Base-by-base conservation (phyloP, 2,797 vertebrate genomes). In the Alouatta caraya region DNA sequence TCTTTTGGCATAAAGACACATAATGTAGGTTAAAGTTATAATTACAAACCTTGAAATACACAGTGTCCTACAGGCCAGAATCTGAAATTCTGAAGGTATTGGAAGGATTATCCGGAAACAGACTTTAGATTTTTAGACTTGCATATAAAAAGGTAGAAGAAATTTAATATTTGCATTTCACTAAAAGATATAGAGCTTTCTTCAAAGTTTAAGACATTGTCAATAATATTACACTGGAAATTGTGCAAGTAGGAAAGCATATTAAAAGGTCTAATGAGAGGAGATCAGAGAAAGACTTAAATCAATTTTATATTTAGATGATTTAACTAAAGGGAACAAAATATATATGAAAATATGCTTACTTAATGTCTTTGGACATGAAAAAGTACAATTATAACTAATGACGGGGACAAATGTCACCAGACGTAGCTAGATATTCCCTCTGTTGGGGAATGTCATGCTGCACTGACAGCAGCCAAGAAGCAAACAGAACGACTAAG, bases 121-220 rank as follows among this genome's bases (percentile, higher is more conserved):
- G 21, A 81, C 42, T 26, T 59, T 12, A 48, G 3, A n/a, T 91
- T 75, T 95, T 44, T 72, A 11, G 57, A 84, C 87, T 81, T 92
- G 2, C 37, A 48, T 84, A 39, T 93, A 4, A 44, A 89, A 95
- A 75, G 9, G 8, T 64, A 80, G 22, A 83, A 89, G 2, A 85
- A 91, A 88, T 59, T 46, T 61, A 61, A 75, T 52, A 80, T 24
- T 88, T 96, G 42, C 8, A 89, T 91, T 80, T 92, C 64, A 96
- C 19, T 81, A 39, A 82, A 87, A 79, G 55, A 9, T 2, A 70
- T 26, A 50, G 52, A 81, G 1, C 8, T 67, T 93, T 89, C 79
- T 26, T 1, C n/a, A 44, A 86, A 93, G 57, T 39, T 61, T 57
- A 89, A 78, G 39, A 94, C 39, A 82, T 79, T 64, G 24, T 10